phyloP scores from a whole-genome alignment of 2,888 invertebrate genomes.

The Hipparchia semele region DNA sequence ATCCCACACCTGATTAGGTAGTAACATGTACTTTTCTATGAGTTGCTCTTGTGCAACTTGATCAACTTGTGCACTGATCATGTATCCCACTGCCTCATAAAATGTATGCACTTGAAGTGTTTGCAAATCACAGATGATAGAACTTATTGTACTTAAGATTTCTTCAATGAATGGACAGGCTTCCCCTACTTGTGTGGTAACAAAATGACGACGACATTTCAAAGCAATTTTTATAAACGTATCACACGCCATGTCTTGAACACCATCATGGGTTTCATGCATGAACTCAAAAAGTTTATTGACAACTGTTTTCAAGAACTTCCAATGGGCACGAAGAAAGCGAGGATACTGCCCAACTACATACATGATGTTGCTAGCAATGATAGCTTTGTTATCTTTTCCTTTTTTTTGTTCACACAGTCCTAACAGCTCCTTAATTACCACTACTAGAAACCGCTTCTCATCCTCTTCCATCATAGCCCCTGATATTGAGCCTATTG shows the following conservation, averaged over 20 bases:
- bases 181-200: slow-evolving; percentile 97
- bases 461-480: slow-evolving; percentile 99
- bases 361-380: slow-evolving; percentile 99
- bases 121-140: slow-evolving; percentile 99
- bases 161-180: slow-evolving; percentile 99
- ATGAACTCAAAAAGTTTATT: slow-evolving; percentile 99
- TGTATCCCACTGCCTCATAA: slow-evolving; percentile 99
- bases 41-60: slow-evolving; percentile 95
- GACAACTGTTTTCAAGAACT: slow-evolving; percentile 99
- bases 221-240: slow-evolving; percentile 99
- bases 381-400: slow-evolving; percentile 99
- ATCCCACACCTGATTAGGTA: slow-evolving; percentile 99
- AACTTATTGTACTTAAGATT: slow-evolving; percentile 97
- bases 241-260: slow-evolving; percentile 99
- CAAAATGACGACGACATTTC: slow-evolving; percentile 99
- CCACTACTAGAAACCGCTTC: slow-evolving; percentile 98
- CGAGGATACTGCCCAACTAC: slow-evolving; percentile 99
- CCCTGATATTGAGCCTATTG: slow-evolving; percentile 99
- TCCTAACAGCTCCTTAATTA: slow-evolving; percentile 98
- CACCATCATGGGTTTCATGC: slow-evolving; percentile 99
- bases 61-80: slow-evolving; percentile 98
- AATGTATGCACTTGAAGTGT: slow-evolving; percentile 99
- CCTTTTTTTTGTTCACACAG: slow-evolving; percentile 99
- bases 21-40: slow-evolving; percentile 98
- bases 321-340: slow-evolving; percentile 99